Evolutionary conservation across 2,888 invertebrate species (phyloP).

Genomic region (Tuberolachnus salignus): DNA sequence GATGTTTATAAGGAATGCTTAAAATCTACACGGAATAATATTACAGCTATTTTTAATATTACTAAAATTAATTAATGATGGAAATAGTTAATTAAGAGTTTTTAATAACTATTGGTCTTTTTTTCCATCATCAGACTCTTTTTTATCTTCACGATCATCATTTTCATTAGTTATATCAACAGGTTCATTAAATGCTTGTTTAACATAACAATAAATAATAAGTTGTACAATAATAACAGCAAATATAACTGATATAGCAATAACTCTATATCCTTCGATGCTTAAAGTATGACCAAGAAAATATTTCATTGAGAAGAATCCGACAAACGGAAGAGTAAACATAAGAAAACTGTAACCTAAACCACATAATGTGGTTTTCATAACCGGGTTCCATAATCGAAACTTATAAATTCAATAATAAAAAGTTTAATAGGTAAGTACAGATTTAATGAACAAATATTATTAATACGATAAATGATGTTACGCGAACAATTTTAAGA

Average conservation of each 20-base stretch:
- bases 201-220: slow-evolving; percentile 52
- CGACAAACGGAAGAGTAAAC: slow-evolving; percentile 49
- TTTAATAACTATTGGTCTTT: slow-evolving; percentile 40
- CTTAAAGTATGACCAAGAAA: slow-evolving; percentile 39
- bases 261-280: slow-evolving; percentile 50
- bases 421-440: slow-evolving; percentile 20
- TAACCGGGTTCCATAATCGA: slow-evolving; percentile 39
- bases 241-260: slow-evolving; percentile 49
- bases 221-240: slow-evolving; percentile 55
- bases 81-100: not conserved
- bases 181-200: slow-evolving; percentile 52
- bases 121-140: slow-evolving; percentile 18
- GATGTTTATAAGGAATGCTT: slow-evolving; percentile 29
- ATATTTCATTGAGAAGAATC: slow-evolving; percentile 50
- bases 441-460: slow-evolving; percentile 36
- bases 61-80: slow-evolving; percentile 14
- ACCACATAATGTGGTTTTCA: slow-evolving; percentile 37
- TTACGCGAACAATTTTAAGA: slow-evolving; percentile 15
- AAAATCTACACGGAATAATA: slow-evolving; percentile 24
- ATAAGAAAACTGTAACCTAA: slow-evolving; percentile 44
- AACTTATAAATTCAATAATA: slow-evolving; percentile 19
- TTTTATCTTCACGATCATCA: slow-evolving; percentile 21
- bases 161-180: slow-evolving; percentile 18
- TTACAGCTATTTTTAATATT: slow-evolving; percentile 18
- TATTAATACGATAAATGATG: slow-evolving; percentile 13